Base-by-base conservation (phyloP, 2,888 invertebrate genomes). In the Fissipunctia ypsillon region DNA sequence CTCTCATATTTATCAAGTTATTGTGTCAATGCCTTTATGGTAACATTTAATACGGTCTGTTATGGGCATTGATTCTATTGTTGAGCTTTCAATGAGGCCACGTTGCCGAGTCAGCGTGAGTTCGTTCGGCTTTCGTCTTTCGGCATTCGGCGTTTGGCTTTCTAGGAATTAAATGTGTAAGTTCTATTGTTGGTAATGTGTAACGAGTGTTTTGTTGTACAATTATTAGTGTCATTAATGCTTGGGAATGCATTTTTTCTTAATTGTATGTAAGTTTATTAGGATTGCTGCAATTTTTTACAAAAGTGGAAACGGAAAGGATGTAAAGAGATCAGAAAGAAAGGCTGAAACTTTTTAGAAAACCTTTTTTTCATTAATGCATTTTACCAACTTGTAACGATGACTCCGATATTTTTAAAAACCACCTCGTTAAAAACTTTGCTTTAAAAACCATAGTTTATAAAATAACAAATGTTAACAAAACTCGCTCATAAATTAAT, bases 1-100 rank as follows among this genome's bases (percentile, higher is more conserved):
- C 80, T 88, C 88, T 87, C 92, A 91, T 94, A 94, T 94, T 94
- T 93, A 94, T 93, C 93, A 92, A 91, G 90, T 90, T 89, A 91
- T 92, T 92, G 93, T 93, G 89, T 90, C 90, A 90, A 87, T 89
- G 88, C 88, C 89, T 92, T 91, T 87, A 91, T 92, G 88, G 88
- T 87, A 87, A 90, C 88, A 88, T 92, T 91, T 93, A 93, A 94
- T 93, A 91, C 91, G 91, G 89, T 91, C 92, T 91, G 92, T 93
- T 93, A 93, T 91, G 75, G 85, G 81, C 88, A 91, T 93, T 93
- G 91, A 91, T 63, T 75, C 87, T 80, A 90, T 94, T 94, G 93
- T 94, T 77, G 73, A 78, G 78, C 88, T 90, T 91, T 92, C 93
- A 92, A 87, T 90, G 90, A 87, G 85, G 72, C 71, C 76, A 81